These are phyloP conservation scores for Pogoniulus pusillus DNA, from an alignment of 2,797 vertebrate genomes.

Conservation along the genomic window DNA sequence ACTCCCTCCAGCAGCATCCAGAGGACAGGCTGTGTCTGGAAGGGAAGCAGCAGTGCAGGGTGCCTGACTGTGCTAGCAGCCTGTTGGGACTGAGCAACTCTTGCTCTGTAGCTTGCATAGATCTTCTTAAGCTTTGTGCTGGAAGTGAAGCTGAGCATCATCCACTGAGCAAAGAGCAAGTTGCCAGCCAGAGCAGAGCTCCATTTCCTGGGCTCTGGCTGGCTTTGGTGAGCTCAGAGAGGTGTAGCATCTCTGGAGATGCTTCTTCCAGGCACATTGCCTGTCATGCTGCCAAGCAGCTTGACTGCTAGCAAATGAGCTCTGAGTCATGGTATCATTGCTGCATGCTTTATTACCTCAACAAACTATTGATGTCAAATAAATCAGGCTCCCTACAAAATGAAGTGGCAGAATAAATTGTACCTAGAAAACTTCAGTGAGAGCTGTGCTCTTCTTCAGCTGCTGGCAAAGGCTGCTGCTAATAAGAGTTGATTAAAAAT, in stretches of 20 bases:
- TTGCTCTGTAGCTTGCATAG: neutral
- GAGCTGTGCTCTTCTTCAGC: conserved; percentile 17
- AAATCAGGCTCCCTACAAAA: conserved; percentile 50
- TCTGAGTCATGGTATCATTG: conserved; percentile 55
- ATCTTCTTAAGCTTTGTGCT: neutral
- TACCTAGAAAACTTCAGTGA: conserved; percentile 36
- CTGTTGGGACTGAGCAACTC: neutral
- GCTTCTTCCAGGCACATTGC: conserved; percentile 26
- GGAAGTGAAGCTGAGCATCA: neutral
- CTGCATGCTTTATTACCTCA: conserved; percentile 67
- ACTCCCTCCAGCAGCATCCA: neutral
- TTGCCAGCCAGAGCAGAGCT: neutral
- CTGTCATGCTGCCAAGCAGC: conserved; percentile 57
- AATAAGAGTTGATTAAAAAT: conserved; percentile 36
- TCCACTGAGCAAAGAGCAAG: neutral
- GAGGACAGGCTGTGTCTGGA: neutral
- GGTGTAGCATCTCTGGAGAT: conserved; percentile 6
- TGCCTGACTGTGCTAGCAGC: neutral
- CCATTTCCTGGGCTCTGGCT: neutral
- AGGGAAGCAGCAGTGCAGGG: neutral
- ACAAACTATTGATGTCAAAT: conserved; percentile 62
- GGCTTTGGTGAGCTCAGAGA: conserved; percentile 26
- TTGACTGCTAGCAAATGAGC: conserved; percentile 61
- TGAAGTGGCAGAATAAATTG: conserved; percentile 62
- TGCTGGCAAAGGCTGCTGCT: neutral